Percentiles rank a stretch among this genome's conserved stretches.
phyloP scores from a whole-genome alignment of 2,888 invertebrate species.

The Trichacis sp. region DNA sequence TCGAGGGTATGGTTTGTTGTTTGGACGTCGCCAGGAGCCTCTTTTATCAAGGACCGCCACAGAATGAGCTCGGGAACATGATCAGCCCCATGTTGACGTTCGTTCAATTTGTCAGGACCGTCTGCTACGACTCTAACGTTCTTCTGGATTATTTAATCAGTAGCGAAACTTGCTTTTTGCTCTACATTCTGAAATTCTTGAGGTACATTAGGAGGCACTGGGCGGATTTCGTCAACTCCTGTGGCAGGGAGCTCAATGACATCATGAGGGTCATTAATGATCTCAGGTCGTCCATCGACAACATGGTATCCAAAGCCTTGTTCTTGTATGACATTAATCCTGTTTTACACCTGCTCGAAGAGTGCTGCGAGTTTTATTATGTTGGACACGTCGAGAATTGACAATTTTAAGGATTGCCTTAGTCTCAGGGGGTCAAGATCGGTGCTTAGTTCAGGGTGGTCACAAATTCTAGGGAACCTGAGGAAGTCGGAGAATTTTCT shows the following conservation, averaged over 20 bases:
- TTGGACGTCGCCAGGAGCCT: conserved; percentile 89
- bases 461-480: too few relatives aligned
- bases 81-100: conserved; percentile 89
- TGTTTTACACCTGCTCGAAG: conserved; percentile 83
- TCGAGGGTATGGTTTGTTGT: conserved; percentile 93
- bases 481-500: too few relatives aligned
- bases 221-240: conserved; percentile 84
- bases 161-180: conserved; percentile 90
- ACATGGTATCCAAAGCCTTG: conserved; percentile 83
- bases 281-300: conserved; percentile 83
- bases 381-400: conserved; percentile 86
- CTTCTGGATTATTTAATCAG: conserved; percentile 87
- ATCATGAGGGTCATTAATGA: conserved; percentile 87
- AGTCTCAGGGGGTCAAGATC: too few relatives aligned
- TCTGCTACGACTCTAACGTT: conserved; percentile 84
- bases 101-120: conserved; percentile 85
- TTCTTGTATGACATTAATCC: conserved; percentile 94
- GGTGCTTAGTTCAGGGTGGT: too few relatives aligned
- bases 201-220: conserved; percentile 88
- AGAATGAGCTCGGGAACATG: conserved; percentile 84
- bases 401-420: conserved; percentile 52
- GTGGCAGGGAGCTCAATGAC: conserved; percentile 80
- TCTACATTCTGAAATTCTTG: conserved; percentile 85
- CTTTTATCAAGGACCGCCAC: conserved; percentile 83
- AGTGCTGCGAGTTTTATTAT: conserved; percentile 87